phyloP scores from a whole-genome alignment of 2,797 vertebrate species.

The Trematomus bernacchii region DNA sequence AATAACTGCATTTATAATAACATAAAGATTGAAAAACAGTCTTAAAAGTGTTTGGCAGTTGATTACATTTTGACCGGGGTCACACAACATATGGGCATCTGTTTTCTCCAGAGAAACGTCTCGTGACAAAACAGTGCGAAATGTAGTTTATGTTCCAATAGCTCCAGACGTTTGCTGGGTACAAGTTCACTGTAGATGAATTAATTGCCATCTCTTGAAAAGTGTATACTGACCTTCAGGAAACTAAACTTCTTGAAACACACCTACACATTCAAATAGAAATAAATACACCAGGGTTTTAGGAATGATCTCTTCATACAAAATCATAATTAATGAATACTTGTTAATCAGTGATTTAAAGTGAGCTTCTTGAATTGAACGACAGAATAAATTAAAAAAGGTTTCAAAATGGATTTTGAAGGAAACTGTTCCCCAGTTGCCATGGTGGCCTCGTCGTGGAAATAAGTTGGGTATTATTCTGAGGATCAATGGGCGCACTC shows the following conservation, averaged over 20 bases:
- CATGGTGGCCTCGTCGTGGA: not conserved
- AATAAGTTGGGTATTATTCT: not conserved
- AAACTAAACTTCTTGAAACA: slow-evolving; percentile 13
- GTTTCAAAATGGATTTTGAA: not conserved
- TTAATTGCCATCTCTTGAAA: slow-evolving; percentile 37
- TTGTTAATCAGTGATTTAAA: too few species aligned
- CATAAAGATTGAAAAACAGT: not conserved
- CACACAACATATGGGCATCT: slow-evolving; percentile 48
- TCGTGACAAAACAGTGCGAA: slow-evolving; percentile 17
- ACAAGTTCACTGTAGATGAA: slow-evolving; percentile 13
- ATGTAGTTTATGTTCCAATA: not conserved
- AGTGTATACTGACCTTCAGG: slow-evolving; percentile 50
- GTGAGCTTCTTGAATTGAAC: too few species aligned
- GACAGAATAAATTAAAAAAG: not conserved
- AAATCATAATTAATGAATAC: too few species aligned
- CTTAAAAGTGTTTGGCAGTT: not conserved
- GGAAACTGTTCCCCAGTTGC: not conserved
- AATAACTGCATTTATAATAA: not conserved
- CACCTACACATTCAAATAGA: slow-evolving; percentile 19
- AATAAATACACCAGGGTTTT: too few species aligned
- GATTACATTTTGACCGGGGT: slow-evolving; percentile 8
- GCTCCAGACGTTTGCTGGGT: slow-evolving; percentile 4
- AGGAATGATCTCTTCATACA: too few species aligned
- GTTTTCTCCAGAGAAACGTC: slow-evolving; percentile 22
- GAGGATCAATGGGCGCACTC: not conserved